Conservation (phyloP, 2,797 vertebrate genomes). For the Neosilurus hyrtlii region DNA sequence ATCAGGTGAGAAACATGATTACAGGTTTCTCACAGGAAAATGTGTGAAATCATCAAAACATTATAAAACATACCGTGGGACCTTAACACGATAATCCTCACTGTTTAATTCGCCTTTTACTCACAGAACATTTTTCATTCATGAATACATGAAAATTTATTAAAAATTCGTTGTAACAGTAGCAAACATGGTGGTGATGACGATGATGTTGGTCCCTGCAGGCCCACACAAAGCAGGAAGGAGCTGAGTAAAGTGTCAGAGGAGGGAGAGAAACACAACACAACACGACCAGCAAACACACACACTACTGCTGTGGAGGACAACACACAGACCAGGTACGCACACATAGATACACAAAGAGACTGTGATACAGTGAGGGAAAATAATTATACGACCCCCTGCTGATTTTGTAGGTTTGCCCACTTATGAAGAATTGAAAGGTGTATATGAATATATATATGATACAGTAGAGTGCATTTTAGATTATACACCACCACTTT, state of each 20-base stretch:
- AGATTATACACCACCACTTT: no score
- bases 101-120: neutral
- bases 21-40: no score
- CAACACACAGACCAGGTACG: conserved; percentile 66
- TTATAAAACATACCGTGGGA: neutral
- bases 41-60: neutral
- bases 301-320: conserved; percentile 66
- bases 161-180: neutral
- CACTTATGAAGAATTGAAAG: no score
- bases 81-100: neutral
- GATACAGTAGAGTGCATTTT: no score
- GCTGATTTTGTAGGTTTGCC: no score
- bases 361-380: neutral
- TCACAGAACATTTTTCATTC: neutral
- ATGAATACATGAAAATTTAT: neutral
- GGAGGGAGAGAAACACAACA: conserved; percentile 78
- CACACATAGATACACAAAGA: conserved; percentile 20
- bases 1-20: conserved; percentile 71
- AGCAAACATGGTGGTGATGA: neutral
- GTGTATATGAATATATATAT: no score
- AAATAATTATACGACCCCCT: no score
- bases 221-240: conserved; percentile 69
- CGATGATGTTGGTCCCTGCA: conserved; percentile 46
- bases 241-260: conserved; percentile 81
- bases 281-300: conserved; percentile 59